Percentiles rank a stretch among this genome's conserved stretches.
Conservation (phyloP, 64 coral and sea anemone genomes). For the Orbicella faveolata region DNA sequence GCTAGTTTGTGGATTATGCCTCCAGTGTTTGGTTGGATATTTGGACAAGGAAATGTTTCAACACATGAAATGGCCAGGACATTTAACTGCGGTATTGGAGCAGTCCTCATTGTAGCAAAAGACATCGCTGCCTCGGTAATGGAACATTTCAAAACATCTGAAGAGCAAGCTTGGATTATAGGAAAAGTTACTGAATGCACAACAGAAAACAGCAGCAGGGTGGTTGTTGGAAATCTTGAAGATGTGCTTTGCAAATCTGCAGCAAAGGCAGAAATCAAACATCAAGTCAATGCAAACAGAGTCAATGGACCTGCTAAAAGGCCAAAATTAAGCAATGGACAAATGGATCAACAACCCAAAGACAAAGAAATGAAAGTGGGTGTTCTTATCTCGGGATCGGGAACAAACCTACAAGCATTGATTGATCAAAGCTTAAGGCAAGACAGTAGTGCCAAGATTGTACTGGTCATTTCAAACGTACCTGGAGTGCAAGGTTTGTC, state of each 20-base stretch:
- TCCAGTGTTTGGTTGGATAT: constrained; percentile 86
- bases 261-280: neutral
- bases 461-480: constrained; percentile 84
- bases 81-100: constrained; percentile 94
- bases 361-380: constrained; percentile 63
- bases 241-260: constrained; percentile 33
- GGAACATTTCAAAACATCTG: constrained; percentile 50
- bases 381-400: constrained; percentile 91
- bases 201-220: neutral
- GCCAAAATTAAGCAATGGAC: constrained; percentile 54
- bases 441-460: constrained; percentile 84
- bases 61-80: constrained; percentile 65
- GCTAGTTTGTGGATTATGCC: constrained; percentile 79
- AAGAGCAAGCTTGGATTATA: constrained; percentile 74
- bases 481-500: constrained; percentile 79
- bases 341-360: neutral
- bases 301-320: constrained; percentile 35
- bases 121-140: constrained; percentile 24
- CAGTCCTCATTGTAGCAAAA: constrained; percentile 58
- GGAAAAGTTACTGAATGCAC: constrained; percentile 49
- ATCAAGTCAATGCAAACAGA: neutral
- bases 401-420: constrained; percentile 92
- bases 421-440: constrained; percentile 69
- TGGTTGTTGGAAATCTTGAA: constrained; percentile 35
- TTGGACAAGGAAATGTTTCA: constrained; percentile 66